phyloP scores from a whole-genome alignment of 2,113 vertebrate genomes.

The Alexandromys fortis region DNA sequence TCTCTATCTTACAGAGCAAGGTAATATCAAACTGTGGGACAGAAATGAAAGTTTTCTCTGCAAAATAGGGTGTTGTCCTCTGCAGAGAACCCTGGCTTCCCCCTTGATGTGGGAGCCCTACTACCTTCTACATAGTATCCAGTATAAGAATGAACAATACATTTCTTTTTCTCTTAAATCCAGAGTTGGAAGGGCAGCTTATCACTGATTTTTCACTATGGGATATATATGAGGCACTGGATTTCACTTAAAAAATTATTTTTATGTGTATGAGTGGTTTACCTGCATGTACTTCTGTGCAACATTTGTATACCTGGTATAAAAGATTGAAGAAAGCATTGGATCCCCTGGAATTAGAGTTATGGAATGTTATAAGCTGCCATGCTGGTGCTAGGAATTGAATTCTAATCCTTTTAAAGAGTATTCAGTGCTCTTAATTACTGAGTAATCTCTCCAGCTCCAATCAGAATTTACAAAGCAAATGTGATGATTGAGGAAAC shows the following conservation, averaged over 20 bases:
- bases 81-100: too few relatives aligned
- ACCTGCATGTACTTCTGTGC: too few relatives aligned
- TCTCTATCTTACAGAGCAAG: background rate
- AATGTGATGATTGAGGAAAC: background rate
- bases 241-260: background rate
- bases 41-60: background rate
- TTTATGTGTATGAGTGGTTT: background rate
- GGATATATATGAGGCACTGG: background rate
- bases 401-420: background rate
- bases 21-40: background rate
- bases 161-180: background rate
- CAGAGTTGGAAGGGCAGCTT: background rate
- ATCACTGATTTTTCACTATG: background rate
- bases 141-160: background rate
- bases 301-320: background rate
- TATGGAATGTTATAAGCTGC: background rate
- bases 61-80: background rate
- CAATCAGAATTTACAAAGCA: background rate
- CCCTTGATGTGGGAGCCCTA: accelerated
- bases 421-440: background rate
- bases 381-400: background rate
- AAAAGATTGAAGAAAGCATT: background rate
- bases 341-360: background rate
- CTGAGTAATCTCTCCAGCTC: background rate
- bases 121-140: background rate